Base-by-base conservation (phyloP, 2,113 vertebrate genomes). In the Fregetta grallaria region DNA sequence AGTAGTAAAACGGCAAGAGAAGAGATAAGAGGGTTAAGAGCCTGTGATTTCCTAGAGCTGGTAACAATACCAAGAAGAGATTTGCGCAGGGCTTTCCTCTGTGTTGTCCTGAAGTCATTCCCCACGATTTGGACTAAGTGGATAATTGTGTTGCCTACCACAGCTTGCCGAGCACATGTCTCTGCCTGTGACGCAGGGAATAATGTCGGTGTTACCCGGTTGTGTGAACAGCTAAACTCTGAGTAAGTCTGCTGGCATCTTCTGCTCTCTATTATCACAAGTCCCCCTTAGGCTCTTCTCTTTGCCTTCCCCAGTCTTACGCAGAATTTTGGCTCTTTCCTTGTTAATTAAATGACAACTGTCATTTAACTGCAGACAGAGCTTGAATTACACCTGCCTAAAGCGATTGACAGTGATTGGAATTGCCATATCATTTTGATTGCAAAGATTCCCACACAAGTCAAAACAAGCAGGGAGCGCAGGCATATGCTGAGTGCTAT, bases 351-450 rank as follows among this genome's bases (percentile, higher is more conserved):
- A 94, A 94, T 63, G 73, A 86, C 93, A 97, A 44, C 77, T 5
- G 6, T 95, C 93, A n/a, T n/a, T n/a, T n/a, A n/a, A n/a, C n/a
- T 94, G 96, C 92, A 95, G 91, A 72, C 92, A 88, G 89, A 82
- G 90, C 82, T 70, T 91, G 91, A 94, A 94, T 95, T 93, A 96
- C 82, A 96, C 89, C 95, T 97, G 97, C 94, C 90, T 92, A 61
- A 81, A 96, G 96, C 72, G 2, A 93, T 86, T 36, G 17, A 36
- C 65, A 77, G 61, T 38, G 94, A 94, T 77, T 91, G 92, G 86
- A 84, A 91, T 59, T 74, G 88, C 59, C 14, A 0, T 63, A 92
- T 86, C 88, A 6, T 92, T 94, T 86, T 77, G 95, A 96, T 93
- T 80, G 90, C 95, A 93, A 92, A 84, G 91, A 91, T 96, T 94